These are phyloP conservation scores for Psilanteris sp. DNA, from an alignment of 1,140 invertebrate species.

Conservation along the genomic window DNA sequence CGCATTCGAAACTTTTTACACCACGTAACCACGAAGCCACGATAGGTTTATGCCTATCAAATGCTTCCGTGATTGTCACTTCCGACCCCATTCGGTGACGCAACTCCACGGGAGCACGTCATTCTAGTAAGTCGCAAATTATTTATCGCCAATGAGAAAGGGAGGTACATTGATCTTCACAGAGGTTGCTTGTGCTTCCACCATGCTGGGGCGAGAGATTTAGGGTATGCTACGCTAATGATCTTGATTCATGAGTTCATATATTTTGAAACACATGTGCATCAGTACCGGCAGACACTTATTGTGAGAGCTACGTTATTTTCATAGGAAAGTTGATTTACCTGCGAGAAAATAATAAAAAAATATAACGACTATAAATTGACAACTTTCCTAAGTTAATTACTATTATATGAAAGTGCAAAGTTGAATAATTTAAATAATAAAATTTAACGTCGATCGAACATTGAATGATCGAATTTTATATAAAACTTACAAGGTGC, in stretches of 20 bases:
- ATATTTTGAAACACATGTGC: constrained; percentile 56
- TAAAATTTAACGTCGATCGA: too few species aligned
- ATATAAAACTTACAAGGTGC: too few species aligned
- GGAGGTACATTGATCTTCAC: constrained; percentile 60
- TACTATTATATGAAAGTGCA: too few species aligned
- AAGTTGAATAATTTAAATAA: too few species aligned
- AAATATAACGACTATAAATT: too few species aligned
- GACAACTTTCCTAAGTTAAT: too few species aligned
- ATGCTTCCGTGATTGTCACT: constrained; percentile 59
- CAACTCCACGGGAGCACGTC: constrained; percentile 45
- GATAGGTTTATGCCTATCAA: constrained; percentile 55
- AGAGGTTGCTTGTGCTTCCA: constrained; percentile 22
- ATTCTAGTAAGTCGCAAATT: constrained; percentile 59
- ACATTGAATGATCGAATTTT: too few species aligned
- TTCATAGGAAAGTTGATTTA: too few species aligned
- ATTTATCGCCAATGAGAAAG: constrained; percentile 60
- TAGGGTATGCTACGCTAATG: constrained; percentile 55
- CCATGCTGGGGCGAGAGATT: constrained; percentile 35
- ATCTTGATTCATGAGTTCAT: constrained; percentile 64
- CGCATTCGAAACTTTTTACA: constrained; percentile 46
- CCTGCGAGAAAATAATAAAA: too few species aligned
- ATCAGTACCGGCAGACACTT: too few species aligned
- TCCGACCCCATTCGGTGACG: constrained; percentile 60
- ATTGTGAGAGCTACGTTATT: too few species aligned
- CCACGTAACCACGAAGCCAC: constrained; percentile 51